Conservation (phyloP, 2,113 vertebrate species). For the Eclectus roratus region DNA sequence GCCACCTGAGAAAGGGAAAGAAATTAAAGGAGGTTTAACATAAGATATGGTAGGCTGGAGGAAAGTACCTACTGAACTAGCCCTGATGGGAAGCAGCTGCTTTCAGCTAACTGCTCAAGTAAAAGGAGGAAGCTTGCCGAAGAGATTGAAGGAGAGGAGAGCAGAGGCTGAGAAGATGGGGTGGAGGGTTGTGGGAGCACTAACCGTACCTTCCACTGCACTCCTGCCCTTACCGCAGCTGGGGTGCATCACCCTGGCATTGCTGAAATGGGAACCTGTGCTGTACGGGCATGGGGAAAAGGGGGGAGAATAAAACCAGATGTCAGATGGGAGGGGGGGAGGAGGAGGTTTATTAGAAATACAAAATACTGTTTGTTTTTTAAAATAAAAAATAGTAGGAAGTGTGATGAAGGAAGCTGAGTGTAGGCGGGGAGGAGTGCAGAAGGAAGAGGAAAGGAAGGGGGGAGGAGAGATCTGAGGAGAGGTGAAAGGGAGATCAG, state of each 20-base stretch:
- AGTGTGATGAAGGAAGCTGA: constrained; percentile 24
- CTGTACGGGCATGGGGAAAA: neutral
- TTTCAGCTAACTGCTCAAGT: neutral
- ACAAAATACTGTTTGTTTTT: constrained; percentile 17
- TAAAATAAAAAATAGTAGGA: constrained; percentile 28
- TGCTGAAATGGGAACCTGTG: neutral
- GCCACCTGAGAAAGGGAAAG: neutral
- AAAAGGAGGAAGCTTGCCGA: constrained; percentile 1
- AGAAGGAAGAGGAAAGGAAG: constrained; percentile 15
- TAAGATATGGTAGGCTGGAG: neutral
- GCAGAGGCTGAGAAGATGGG: neutral
- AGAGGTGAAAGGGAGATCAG: constrained; percentile 23
- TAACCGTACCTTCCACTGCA: neutral
- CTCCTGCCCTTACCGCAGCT: neutral
- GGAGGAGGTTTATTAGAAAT: constrained; percentile 26
- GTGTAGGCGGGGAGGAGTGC: neutral
- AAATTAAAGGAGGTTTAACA: neutral
- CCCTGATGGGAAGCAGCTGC: constrained; percentile 35
- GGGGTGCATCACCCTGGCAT: rapidly evolving
- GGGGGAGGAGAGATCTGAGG: neutral
- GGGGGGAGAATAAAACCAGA: neutral
- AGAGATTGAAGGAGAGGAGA: neutral
- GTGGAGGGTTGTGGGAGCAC: neutral
- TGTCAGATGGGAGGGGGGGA: neutral
- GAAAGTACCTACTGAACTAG: neutral